phyloP scores from a whole-genome alignment of 2,888 invertebrate species.

The Acleris holmiana region DNA sequence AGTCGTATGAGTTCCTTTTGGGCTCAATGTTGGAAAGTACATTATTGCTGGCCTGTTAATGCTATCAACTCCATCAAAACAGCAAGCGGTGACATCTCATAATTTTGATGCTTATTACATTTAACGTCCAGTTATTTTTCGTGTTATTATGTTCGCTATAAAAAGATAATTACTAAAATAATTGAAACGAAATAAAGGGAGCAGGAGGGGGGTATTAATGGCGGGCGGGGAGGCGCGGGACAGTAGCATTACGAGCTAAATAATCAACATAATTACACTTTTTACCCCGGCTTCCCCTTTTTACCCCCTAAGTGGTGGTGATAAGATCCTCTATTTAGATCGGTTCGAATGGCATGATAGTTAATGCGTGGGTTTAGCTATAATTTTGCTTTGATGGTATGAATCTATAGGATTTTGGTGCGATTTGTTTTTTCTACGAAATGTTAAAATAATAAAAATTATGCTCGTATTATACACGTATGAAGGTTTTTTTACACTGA shows the following conservation, averaged over 20 bases:
- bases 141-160: slow-evolving; percentile 83
- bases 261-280: slow-evolving; percentile 84
- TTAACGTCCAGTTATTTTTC: slow-evolving; percentile 81
- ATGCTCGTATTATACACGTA: too few species aligned
- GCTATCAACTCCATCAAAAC: slow-evolving; percentile 39
- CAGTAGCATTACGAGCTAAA: slow-evolving; percentile 83
- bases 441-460: too few species aligned
- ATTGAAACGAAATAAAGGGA: slow-evolving; percentile 84
- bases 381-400: slow-evolving; percentile 18
- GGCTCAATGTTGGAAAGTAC: too few species aligned
- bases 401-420: not conserved
- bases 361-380: slow-evolving; percentile 50
- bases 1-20: too few species aligned
- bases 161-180: slow-evolving; percentile 85
- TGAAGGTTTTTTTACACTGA: too few species aligned
- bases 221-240: slow-evolving; percentile 64
- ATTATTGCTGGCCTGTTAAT: too few species aligned
- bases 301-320: slow-evolving; percentile 71
- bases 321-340: slow-evolving; percentile 70
- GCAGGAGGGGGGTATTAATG: slow-evolving; percentile 74
- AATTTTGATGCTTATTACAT: slow-evolving; percentile 81
- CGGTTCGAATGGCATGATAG: slow-evolving; percentile 54
- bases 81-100: slow-evolving; percentile 72
- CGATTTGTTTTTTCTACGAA: slow-evolving; percentile 13
- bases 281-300: slow-evolving; percentile 76